Base-by-base conservation (phyloP, 2,888 invertebrate species). In the Hirtodrosophila trivittata region DNA sequence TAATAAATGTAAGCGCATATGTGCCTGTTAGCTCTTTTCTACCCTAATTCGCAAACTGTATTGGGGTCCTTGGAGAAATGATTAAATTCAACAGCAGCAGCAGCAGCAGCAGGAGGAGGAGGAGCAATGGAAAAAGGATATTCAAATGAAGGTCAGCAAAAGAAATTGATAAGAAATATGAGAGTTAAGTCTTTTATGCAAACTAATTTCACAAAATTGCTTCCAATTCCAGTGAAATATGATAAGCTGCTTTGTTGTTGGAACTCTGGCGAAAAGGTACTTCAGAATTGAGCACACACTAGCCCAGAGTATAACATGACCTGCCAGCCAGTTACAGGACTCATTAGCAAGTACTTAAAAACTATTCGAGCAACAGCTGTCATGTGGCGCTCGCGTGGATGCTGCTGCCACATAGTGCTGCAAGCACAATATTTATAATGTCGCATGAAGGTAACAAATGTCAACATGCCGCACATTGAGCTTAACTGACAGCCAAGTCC, bases 271-370 rank as follows among this genome's bases (percentile, higher is more conserved):
- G 35, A 50, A 64, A 21, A 3, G n/a, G 38, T 32, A 6, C n/a
- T 1, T 8, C 1, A 18, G 49, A 66, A 39, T n/a, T n/a, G n/a
- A n/a, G n/a, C n/a, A n/a, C n/a, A 26, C 28, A 37, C 41, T 10
- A 5, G 50, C 5, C 50, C 46, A 18, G n/a, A n/a, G n/a, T 26
- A 14, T 14, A 35, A 18, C 41, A 14, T 38, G 58, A 18, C 25
- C 7, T 30, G 13, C 16, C 28, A 42, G 47, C 63, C 60, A 75
- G 60, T 46, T 77, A 46, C 51, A 56, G 60, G 60, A 78, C 84
- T 80, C 86, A 80, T 86, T 86, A 86, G 86, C 84, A 73, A 73
- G 69, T 75, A 85, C 80, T 80, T 86, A 80, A 83, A 78, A 83
- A 83, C 78, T 78, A 77, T 85, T 78, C 85, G 65, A 71, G 82